Evolutionary conservation across 1,140 invertebrate genomes (phyloP).

Genomic region (Phymorhynchus buccinoides): DNA sequence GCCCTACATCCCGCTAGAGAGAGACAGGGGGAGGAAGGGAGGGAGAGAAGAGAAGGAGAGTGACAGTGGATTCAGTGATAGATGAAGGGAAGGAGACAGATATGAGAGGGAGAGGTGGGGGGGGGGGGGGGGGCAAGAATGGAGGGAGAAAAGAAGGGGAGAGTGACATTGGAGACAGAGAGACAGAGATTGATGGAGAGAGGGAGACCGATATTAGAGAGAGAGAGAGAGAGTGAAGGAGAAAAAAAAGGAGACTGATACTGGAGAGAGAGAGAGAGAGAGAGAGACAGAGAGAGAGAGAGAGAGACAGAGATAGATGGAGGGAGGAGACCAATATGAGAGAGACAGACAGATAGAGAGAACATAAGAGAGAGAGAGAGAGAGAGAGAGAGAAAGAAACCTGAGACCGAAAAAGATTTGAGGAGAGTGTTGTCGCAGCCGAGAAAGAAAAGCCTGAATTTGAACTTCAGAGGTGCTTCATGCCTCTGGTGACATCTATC

Average conservation of each 20-base stretch:
- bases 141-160: too few relatives aligned
- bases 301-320: background rate
- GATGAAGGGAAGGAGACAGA: too few relatives aligned
- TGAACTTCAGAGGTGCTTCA: too few relatives aligned
- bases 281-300: background rate
- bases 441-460: too few relatives aligned
- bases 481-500: too few relatives aligned
- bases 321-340: too few relatives aligned
- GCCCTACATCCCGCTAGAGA: background rate
- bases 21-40: background rate
- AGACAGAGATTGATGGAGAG: too few relatives aligned
- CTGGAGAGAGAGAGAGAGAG: background rate
- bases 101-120: background rate
- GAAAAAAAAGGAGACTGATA: background rate
- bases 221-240: background rate
- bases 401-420: too few relatives aligned
- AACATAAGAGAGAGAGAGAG: background rate
- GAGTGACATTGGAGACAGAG: too few relatives aligned
- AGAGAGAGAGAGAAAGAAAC: background rate
- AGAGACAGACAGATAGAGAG: background rate
- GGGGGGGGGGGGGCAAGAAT: background rate
- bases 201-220: too few relatives aligned
- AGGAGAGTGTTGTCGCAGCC: too few relatives aligned
- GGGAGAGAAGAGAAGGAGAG: background rate
- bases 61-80: too few relatives aligned